Evolutionary conservation across 2,888 invertebrate species (phyloP).

Genomic region (Drosophila flavopinicola): DNA sequence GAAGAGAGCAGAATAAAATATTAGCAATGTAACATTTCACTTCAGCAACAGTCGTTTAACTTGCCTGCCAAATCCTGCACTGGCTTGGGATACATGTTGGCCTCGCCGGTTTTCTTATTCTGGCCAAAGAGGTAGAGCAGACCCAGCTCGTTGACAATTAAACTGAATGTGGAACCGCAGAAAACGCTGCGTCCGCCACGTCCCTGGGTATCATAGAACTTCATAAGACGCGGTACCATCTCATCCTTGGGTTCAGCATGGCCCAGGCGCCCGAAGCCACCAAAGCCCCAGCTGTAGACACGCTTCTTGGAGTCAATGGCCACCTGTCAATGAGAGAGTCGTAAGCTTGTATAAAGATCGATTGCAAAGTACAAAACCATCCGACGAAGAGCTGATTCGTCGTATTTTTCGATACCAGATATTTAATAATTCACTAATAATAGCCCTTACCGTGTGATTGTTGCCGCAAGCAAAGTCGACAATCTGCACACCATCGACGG

Average conservation of each 20-base stretch:
- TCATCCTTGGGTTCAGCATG: conserved; percentile 97
- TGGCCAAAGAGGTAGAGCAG: conserved; percentile 93
- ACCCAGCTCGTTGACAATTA: conserved; percentile 92
- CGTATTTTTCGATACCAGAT: too few species aligned
- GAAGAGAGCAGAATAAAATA: too few species aligned
- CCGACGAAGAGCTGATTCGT: too few species aligned
- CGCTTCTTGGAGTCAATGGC: conserved; percentile 95
- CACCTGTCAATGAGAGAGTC: conserved; percentile 85
- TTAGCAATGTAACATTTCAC: neutral
- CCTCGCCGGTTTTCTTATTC: conserved; percentile 96
- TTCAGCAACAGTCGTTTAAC: conserved; percentile 2
- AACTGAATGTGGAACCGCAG: conserved; percentile 94
- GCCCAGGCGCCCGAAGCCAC: conserved; percentile 96
- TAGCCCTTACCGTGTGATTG: conserved; percentile 91
- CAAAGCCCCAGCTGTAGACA: conserved; percentile 97
- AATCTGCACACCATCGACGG: conserved; percentile 93
- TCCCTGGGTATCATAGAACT: conserved; percentile 93
- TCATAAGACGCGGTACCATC: conserved; percentile 93
- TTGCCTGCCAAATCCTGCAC: conserved; percentile 93
- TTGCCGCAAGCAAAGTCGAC: conserved; percentile 95
- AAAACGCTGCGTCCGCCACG: conserved; percentile 92
- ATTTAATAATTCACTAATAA: neutral
- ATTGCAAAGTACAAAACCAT: too few species aligned
- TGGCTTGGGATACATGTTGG: conserved; percentile 98
- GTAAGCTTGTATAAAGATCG: too few species aligned